Base-by-base conservation (phyloP, 2,888 invertebrate species). In the Trachelus iudaicus region DNA sequence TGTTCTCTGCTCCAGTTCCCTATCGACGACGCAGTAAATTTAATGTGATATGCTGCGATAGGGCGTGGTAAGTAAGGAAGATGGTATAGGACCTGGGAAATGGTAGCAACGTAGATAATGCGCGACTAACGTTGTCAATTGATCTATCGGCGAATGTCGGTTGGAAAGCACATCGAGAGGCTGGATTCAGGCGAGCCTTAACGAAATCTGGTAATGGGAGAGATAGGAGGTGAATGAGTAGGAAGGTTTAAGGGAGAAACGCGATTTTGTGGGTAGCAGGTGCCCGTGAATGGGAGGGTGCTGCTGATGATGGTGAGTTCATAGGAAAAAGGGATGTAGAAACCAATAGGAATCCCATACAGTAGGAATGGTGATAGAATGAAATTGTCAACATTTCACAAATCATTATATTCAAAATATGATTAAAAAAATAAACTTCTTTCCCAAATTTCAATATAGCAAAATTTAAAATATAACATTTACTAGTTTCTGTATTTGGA, bases 11-110 rank as follows among this genome's bases (percentile, higher is more conserved):
- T 87, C 88, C 85, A 86, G 85, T 88, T 87, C 86, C 86, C 88
- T 89, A 89, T 89, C 89, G 86, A 86, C 85, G 84, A 81, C 84
- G 88, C 87, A 86, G 87, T 89, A 89, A 89, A 89, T 89, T 89
- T 88, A 89, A 89, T 88, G 88, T 84, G 87, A 87, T 85, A 84
- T 85, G 83, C 78, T 79, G 75, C 82, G 88, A 89, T 89, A 88
- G 83, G 81, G 81, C 23, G 69, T 9, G 6, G 15, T 40, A 82
- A 80, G 77, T 80, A 81, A 78, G 56, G 56, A 56, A 77, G 84
- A 83, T 79, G 77, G 76, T 56, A 23, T 23, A 56, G 23, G 56
- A 56, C 9, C 56, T 56, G 56, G 56, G 81, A 77, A 75, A 76
- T 77, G 81, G 83, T 80, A 84, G 81, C 80, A 78, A 76, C 80